Evolutionary conservation across 2,797 vertebrate species (phyloP), one percentile per base, ranked within the genome.

Genomic region (Sarcoramphus papa): DNA sequence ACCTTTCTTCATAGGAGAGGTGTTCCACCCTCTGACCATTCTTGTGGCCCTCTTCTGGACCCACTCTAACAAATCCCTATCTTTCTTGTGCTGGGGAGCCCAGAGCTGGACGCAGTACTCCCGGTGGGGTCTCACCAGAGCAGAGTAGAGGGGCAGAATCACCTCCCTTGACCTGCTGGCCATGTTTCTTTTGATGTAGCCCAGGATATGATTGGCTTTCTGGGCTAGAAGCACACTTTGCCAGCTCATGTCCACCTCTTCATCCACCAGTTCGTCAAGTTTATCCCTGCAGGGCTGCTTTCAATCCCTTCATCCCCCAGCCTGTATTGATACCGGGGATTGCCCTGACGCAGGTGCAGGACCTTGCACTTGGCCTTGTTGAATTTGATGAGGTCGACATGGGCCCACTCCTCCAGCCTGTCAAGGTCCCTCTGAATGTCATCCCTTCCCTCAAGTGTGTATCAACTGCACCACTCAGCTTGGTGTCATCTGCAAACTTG

Each of bases 131-230:
- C 35, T 85, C 24, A 30, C 2, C 0, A 45, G 24, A 33, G 6
- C 1, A 2, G 19, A 37, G 5, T 3, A n/a, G 12, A 62, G 6
- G 20, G 12, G 10, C 0, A 65, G 15, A n/a, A n/a, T 59, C 41
- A 9, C 9, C 5, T 69, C 11, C 69, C 17, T 57, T 2, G 3
- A 14, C 21, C 27, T 60, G 15, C 19, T 57, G 41, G 19, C 11
- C 19, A 28, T 1, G 3, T 6, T 43, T 25, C 23, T 45, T 57
- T 57, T 4, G 14, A 16, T 35, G 18, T 19, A 56, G 31, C 18
- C 40, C 24, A 28, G 24, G 23, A 54, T n/a, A 20, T 3, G 6
- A 3, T 7, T n/a, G 51, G 23, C 20, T 11, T 30, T 24, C 21
- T 31, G 45, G 20, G 7, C 21, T 60, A n/a, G 0, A 5, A 60